Evolutionary conservation across 1,140 invertebrate species (phyloP).

Genomic region (Drosophila lacertosa): DNA sequence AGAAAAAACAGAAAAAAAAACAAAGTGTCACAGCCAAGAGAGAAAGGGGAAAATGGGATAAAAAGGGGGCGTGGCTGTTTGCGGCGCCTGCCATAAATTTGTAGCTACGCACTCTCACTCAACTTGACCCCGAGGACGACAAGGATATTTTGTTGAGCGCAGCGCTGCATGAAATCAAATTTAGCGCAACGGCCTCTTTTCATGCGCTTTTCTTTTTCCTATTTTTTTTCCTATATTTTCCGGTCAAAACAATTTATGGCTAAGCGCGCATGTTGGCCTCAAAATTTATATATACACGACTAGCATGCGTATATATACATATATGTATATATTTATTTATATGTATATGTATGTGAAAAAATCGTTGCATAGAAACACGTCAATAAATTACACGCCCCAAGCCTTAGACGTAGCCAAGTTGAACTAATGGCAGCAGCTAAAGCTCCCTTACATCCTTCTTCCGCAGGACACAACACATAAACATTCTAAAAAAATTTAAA

Average conservation of each 20-base stretch:
- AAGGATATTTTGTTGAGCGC: conserved; percentile 35
- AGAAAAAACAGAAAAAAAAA: background rate
- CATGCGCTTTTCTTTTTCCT: conserved; percentile 30
- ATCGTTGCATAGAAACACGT: conserved; percentile 67
- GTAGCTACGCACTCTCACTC: conserved; percentile 50
- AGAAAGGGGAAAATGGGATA: background rate
- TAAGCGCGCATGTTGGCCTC: conserved; percentile 71
- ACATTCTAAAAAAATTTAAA: conserved; percentile 4
- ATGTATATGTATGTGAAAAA: conserved; percentile 32
- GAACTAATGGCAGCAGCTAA: conserved; percentile 55
- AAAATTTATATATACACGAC: conserved; percentile 44
- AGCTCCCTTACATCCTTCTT: background rate
- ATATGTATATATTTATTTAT: conserved; percentile 12
- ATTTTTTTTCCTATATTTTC: conserved; percentile 45
- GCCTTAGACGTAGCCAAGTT: conserved; percentile 51
- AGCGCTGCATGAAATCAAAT: conserved; percentile 78
- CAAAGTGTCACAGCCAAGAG: background rate
- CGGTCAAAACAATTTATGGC: conserved; percentile 69
- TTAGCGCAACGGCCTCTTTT: conserved; percentile 67
- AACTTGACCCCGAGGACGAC: conserved; percentile 67
- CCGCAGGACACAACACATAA: conserved; percentile 25
- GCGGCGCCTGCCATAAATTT: conserved; percentile 60
- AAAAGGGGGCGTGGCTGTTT: background rate
- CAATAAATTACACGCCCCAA: conserved; percentile 67
- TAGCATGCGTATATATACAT: conserved; percentile 3